phyloP scores from a whole-genome alignment of 2,113 vertebrate species.

The Ciconia stormi region DNA sequence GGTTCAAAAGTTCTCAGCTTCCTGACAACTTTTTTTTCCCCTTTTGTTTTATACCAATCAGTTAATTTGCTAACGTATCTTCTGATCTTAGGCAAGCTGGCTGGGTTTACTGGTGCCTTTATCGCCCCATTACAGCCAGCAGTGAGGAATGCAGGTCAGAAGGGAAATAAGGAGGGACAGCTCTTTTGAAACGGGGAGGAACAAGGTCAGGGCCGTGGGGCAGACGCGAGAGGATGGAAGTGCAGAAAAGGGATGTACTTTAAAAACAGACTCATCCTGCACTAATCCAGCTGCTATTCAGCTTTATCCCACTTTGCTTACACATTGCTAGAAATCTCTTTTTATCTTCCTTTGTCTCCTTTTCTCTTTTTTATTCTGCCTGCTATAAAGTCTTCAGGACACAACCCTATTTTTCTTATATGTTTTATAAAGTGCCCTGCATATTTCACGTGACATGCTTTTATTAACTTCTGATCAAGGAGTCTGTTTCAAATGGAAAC shows the following conservation, averaged over 20 bases:
- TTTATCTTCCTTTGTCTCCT: slow-evolving; percentile 17
- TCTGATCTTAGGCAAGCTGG: slow-evolving; percentile 55
- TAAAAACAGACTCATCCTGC: slow-evolving; percentile 45
- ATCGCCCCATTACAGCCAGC: background rate
- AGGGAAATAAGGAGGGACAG: slow-evolving; percentile 27
- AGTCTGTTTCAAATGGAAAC: slow-evolving; percentile 15
- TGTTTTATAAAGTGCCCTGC: background rate
- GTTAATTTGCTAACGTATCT: slow-evolving; percentile 60
- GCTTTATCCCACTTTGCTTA: background rate
- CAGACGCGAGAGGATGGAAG: background rate
- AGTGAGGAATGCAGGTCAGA: slow-evolving; percentile 38
- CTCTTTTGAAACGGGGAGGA: slow-evolving; percentile 24
- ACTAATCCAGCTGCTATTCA: slow-evolving; percentile 6
- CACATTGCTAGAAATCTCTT: background rate
- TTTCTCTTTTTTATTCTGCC: background rate
- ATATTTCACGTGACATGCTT: background rate
- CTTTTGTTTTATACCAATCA: slow-evolving; percentile 51
- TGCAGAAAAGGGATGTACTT: background rate
- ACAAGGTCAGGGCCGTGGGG: background rate
- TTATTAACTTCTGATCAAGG: slow-evolving; percentile 17
- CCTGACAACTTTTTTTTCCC: background rate
- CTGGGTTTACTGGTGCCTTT: slow-evolving; percentile 38
- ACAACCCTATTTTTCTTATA: background rate
- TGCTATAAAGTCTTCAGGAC: background rate
- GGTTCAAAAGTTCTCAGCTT: slow-evolving; percentile 62